phyloP scores from a whole-genome alignment of 2,888 invertebrate species.

The Pandemis cinnamomeana region DNA sequence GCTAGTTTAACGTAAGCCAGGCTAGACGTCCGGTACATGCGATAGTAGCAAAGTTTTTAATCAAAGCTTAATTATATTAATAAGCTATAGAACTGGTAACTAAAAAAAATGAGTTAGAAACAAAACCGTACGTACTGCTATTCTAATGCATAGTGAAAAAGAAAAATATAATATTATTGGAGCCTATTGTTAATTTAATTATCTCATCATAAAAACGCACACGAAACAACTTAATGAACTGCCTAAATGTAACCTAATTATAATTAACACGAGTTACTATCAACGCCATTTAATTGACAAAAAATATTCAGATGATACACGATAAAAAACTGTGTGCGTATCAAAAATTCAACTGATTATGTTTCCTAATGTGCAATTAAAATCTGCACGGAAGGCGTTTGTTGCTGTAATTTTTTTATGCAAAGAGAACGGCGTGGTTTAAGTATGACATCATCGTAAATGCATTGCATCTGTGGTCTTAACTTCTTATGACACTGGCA shows the following conservation, averaged over 20 bases:
- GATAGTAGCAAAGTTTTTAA: background rate
- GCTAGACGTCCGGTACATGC: background rate
- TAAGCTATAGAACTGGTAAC: background rate
- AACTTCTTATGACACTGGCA: slow-evolving; percentile 18
- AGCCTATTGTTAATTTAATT: background rate
- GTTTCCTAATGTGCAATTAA: slow-evolving; percentile 25
- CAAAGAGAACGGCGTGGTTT: slow-evolving; percentile 24
- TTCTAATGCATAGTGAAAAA: background rate
- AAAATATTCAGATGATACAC: slow-evolving; percentile 18
- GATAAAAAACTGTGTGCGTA: slow-evolving; percentile 27
- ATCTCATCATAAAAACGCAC: background rate
- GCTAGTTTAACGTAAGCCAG: too few species aligned
- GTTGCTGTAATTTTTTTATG: slow-evolving; percentile 18
- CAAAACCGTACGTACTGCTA: background rate
- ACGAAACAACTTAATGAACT: slow-evolving; percentile 19
- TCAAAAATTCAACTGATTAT: slow-evolving; percentile 22
- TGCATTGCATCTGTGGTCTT: slow-evolving; percentile 29
- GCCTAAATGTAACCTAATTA: slow-evolving; percentile 21
- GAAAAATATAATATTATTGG: background rate
- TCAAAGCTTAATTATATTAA: background rate
- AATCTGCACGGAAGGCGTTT: slow-evolving; percentile 15
- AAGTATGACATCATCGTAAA: slow-evolving; percentile 32
- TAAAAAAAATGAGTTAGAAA: background rate
- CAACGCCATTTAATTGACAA: slow-evolving; percentile 21
- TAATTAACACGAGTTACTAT: slow-evolving; percentile 18